phyloP scores from a whole-genome alignment of 1,140 invertebrate genomes.

The Melanaphis sacchari region DNA sequence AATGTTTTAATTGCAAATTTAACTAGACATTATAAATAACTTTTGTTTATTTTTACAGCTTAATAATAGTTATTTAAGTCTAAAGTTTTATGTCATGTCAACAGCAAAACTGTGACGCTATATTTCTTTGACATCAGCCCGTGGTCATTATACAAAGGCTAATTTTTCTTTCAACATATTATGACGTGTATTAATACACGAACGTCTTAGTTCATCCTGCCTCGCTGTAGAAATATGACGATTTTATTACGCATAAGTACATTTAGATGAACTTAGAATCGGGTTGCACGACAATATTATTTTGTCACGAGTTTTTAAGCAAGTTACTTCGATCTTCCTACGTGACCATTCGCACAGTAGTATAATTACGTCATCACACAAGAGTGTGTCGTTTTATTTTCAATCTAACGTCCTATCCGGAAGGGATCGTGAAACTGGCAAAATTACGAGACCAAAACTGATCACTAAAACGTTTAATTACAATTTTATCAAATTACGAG shows the following conservation, averaged over 20 bases:
- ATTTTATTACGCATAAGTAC: slow-evolving; percentile 8
- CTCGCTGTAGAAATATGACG: too few relatives aligned
- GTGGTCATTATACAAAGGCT: not conserved
- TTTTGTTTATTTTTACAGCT: not conserved
- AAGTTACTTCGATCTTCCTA: slow-evolving; percentile 13
- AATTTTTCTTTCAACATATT: not conserved
- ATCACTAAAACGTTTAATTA: not conserved
- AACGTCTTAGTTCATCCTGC: not conserved
- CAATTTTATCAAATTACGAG: not conserved
- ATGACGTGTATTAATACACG: not conserved
- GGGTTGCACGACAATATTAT: slow-evolving; percentile 55
- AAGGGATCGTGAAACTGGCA: slow-evolving; percentile 5
- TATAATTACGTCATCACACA: slow-evolving; percentile 25
- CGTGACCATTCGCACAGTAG: not conserved
- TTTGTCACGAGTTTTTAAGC: slow-evolving; percentile 37
- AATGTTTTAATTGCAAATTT: not conserved
- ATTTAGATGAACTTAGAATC: slow-evolving; percentile 2
- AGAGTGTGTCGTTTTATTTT: slow-evolving; percentile 34
- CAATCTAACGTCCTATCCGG: slow-evolving; percentile 19
- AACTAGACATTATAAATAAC: not conserved
- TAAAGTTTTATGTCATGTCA: not conserved
- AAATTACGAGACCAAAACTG: slow-evolving; percentile 19
- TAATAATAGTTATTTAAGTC: slow-evolving; percentile 8
- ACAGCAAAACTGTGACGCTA: not conserved
- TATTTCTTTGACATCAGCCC: not conserved